Conservation (phyloP, 2,888 invertebrate genomes). For the Acheta domesticus region DNA sequence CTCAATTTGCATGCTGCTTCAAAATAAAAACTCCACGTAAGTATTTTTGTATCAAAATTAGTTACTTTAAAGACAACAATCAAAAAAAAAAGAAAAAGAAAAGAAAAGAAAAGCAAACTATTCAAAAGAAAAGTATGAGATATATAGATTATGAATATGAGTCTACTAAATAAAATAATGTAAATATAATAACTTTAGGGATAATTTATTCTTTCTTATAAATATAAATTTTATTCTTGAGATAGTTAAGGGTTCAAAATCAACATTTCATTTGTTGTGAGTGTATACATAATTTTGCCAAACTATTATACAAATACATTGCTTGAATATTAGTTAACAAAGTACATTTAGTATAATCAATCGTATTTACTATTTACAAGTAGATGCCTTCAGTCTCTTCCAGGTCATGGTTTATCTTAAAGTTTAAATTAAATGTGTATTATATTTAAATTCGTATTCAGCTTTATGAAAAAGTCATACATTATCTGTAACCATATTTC, state of each 20-base stretch:
- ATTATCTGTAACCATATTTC: background rate
- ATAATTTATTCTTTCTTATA: background rate
- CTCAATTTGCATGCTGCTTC: conserved; percentile 72
- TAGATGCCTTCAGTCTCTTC: background rate
- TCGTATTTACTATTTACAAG: background rate
- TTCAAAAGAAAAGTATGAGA: conserved; percentile 12
- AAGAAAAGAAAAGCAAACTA: background rate
- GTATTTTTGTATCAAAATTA: conserved; percentile 50
- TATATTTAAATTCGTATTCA: background rate
- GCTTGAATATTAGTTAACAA: background rate
- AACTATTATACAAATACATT: background rate
- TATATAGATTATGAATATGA: background rate
- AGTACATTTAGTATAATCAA: background rate
- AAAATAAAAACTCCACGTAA: conserved; percentile 69
- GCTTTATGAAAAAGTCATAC: conserved; percentile 5
- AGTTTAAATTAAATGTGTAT: background rate
- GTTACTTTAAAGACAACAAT: conserved; percentile 25
- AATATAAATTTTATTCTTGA: background rate
- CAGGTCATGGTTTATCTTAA: background rate
- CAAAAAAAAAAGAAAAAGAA: conserved; percentile 19
- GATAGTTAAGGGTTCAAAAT: background rate
- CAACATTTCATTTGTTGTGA: conserved; percentile 8
- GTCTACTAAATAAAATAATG: background rate
- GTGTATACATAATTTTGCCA: conserved; percentile 10
- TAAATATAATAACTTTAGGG: conserved; percentile 20